Evolutionary conservation across 1,140 invertebrate genomes (phyloP).

Genomic region (Tetramorium simillimum): DNA sequence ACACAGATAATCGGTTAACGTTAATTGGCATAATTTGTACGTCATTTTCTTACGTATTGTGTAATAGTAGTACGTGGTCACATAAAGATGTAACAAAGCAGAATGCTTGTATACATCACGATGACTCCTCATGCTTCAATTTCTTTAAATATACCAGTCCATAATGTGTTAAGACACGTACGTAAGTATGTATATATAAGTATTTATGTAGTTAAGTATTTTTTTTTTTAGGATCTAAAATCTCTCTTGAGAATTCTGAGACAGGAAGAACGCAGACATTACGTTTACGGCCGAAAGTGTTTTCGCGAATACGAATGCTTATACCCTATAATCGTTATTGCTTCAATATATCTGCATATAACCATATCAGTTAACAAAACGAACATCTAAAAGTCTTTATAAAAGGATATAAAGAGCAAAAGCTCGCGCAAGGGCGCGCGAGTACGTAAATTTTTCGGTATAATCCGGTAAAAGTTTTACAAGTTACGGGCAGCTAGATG

Average conservation of each 20-base stretch:
- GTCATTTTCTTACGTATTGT: neutral
- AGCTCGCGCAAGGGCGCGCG: neutral
- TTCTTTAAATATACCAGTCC: neutral
- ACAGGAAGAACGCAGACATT: neutral
- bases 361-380: conserved; percentile 21
- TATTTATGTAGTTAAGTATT: conserved; percentile 46
- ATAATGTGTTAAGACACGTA: conserved; percentile 12
- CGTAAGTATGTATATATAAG: neutral
- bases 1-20: neutral
- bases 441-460: neutral
- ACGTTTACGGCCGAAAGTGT: neutral
- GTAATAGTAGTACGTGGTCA: neutral
- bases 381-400: conserved; percentile 44
- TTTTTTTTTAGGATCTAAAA: conserved; percentile 33
- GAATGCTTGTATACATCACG: neutral
- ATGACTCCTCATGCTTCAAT: neutral
- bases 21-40: conserved; percentile 1
- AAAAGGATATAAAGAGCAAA: neutral
- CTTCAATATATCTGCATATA: conserved; percentile 24
- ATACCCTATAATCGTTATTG: conserved; percentile 39
- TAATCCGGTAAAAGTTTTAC: neutral
- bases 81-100: neutral
- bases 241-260: neutral
- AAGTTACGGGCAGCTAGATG: conserved; percentile 72
- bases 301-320: conserved; percentile 10